Evolutionary conservation across 2,113 vertebrate genomes (phyloP).

Genomic region (Tonatia bakeri): DNA sequence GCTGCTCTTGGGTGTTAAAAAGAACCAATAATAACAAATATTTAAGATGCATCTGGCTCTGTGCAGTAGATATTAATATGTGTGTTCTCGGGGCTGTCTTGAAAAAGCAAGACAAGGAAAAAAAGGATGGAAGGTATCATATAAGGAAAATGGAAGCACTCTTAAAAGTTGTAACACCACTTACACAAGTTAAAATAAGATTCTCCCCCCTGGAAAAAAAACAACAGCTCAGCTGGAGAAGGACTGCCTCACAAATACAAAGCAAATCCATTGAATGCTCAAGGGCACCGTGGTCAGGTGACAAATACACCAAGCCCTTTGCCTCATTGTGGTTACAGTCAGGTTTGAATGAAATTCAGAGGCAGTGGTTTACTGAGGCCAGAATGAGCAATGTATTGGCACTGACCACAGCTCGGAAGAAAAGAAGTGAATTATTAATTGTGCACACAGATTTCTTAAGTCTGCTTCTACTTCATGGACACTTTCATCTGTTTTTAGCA

Average conservation of each 20-base stretch:
- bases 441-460: neutral
- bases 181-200: neutral
- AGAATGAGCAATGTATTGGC: neutral
- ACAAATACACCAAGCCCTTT: neutral
- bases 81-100: neutral
- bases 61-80: neutral
- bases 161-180: neutral
- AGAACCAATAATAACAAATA: neutral
- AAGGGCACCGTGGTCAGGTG: fast-evolving
- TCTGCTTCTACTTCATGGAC: neutral
- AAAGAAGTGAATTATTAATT: neutral
- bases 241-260: neutral
- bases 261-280: neutral
- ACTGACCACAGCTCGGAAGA: neutral
- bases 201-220: neutral
- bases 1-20: neutral
- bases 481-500: neutral
- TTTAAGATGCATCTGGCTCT: neutral
- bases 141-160: neutral
- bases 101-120: neutral
- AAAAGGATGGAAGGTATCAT: neutral
- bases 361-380: neutral
- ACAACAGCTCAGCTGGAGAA: neutral
- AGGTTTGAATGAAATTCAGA: neutral
- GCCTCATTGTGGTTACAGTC: neutral